Evolutionary conservation across 2,797 vertebrate species (phyloP).

Genomic region (Rhinatrema bivittatum): DNA sequence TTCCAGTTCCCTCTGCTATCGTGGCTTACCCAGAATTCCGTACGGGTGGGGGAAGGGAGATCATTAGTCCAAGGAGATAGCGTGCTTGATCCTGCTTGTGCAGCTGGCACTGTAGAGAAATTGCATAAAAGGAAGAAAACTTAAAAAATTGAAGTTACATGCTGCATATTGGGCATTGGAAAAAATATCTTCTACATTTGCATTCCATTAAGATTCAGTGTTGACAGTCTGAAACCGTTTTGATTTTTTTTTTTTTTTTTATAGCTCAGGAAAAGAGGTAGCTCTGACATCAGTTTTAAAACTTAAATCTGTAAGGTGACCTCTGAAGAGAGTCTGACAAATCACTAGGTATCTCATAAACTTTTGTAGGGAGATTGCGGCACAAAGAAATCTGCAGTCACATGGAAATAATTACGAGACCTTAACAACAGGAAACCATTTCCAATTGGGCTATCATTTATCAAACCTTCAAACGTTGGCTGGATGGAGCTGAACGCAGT

Average conservation of each 20-base stretch:
- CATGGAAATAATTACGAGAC: constrained; percentile 52
- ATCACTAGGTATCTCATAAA: constrained; percentile 15
- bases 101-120: background rate
- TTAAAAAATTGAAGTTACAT: constrained; percentile 2
- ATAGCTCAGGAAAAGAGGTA: constrained; percentile 25
- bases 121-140: constrained; percentile 4
- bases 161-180: constrained; percentile 6
- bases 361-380: constrained; percentile 1
- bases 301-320: constrained; percentile 22
- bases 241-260: constrained; percentile 24
- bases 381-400: constrained; percentile 11
- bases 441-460: constrained; percentile 54
- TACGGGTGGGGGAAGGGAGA: no score
- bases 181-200: constrained; percentile 5
- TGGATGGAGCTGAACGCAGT: constrained; percentile 29
- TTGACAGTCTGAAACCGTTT: constrained; percentile 15
- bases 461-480: constrained; percentile 56
- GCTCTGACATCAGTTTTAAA: constrained; percentile 23
- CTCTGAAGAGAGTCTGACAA: constrained; percentile 13
- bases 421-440: constrained; percentile 55
- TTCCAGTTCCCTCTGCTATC: no score
- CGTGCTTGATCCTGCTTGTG: no score
- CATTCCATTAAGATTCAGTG: constrained; percentile 21
- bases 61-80: no score
- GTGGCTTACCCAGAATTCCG: no score